Evolutionary conservation across 2,888 invertebrate genomes (phyloP).

Genomic region (Capitulum mitella): DNA sequence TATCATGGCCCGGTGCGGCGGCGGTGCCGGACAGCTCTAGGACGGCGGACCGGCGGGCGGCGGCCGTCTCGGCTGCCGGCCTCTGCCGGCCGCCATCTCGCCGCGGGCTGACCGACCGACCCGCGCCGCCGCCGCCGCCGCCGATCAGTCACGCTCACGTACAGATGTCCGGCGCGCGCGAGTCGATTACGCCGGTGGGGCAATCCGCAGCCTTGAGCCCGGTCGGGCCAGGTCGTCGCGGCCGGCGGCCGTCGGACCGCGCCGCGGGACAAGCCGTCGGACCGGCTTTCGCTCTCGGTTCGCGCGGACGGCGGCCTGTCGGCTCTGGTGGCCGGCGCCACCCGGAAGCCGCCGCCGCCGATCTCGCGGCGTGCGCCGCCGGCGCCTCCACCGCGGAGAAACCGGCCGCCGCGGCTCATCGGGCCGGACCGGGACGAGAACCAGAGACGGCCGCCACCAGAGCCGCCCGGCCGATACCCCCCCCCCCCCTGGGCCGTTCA

Average conservation of each 20-base stretch:
- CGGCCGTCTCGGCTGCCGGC: too few relatives aligned
- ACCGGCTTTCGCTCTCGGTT: background rate
- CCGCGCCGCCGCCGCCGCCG: too few relatives aligned
- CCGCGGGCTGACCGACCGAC: too few relatives aligned
- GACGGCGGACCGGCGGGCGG: too few relatives aligned
- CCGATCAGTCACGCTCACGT: too few relatives aligned
- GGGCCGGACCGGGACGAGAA: background rate
- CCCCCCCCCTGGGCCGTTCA: background rate
- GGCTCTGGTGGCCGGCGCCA: background rate
- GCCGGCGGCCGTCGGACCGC: background rate
- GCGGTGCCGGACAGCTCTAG: too few relatives aligned
- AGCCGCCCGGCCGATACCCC: background rate
- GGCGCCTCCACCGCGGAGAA: background rate
- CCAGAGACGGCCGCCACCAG: background rate
- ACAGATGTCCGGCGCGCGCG: too few relatives aligned
- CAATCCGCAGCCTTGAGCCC: background rate
- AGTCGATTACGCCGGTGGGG: slow-evolving; percentile 3
- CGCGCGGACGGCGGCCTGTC: background rate
- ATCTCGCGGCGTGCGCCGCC: background rate
- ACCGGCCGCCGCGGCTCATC: background rate
- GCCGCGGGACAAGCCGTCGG: background rate
- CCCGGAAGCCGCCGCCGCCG: background rate
- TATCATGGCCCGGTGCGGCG: too few relatives aligned
- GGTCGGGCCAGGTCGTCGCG: background rate
- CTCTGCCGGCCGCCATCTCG: too few relatives aligned